A percentile compares a stretch with the other conserved stretches of the same genome.
Evolutionary conservation across 1,140 invertebrate genomes (phyloP).

Genomic region (Drosophila kurseongensis): DNA sequence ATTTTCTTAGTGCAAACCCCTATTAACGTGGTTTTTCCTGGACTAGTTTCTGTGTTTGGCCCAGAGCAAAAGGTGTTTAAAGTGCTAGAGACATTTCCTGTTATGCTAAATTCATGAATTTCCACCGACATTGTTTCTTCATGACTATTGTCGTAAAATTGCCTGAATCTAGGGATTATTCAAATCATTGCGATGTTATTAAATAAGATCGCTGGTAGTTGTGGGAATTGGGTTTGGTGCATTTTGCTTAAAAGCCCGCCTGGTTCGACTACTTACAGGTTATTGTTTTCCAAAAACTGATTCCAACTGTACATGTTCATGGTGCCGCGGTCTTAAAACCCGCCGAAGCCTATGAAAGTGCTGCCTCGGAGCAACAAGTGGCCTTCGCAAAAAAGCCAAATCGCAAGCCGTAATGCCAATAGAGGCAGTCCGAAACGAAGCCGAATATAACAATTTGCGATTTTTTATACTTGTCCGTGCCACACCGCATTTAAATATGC

Average conservation of each 20-base stretch:
- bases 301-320: constrained; percentile 53
- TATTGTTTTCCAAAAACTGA: constrained; percentile 71
- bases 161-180: neutral
- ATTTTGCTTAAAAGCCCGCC: constrained; percentile 18
- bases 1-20: constrained; percentile 3
- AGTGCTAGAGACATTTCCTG: neutral
- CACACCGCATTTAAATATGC: constrained; percentile 9
- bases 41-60: constrained; percentile 3
- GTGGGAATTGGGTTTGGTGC: constrained; percentile 2
- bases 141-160: constrained; percentile 12
- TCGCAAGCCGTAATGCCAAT: constrained; percentile 13
- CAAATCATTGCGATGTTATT: constrained; percentile 20
- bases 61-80: neutral
- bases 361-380: constrained; percentile 25
- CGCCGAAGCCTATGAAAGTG: neutral
- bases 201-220: neutral
- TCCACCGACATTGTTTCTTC: neutral
- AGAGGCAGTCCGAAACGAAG: constrained; percentile 1
- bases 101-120: constrained; percentile 10
- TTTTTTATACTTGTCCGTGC: constrained; percentile 11
- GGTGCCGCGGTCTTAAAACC: neutral
- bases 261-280: constrained; percentile 53
- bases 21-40: constrained; percentile 13
- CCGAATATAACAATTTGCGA: constrained; percentile 9
- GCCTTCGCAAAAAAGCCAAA: constrained; percentile 15